Conservation (phyloP, 2,797 vertebrate genomes). For the Heliangelus exortis region DNA sequence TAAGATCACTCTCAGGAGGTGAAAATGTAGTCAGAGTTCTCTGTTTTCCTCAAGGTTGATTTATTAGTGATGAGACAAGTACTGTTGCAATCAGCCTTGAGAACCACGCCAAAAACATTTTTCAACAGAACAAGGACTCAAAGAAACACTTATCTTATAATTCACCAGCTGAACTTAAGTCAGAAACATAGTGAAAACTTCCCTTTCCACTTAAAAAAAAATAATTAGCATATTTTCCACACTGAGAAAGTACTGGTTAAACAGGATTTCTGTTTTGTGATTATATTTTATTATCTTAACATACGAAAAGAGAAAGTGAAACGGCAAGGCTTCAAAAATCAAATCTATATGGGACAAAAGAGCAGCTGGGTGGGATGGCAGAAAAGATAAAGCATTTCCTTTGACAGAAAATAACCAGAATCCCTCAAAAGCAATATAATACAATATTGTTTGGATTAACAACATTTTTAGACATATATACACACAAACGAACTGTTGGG, state of each 20-base stretch:
- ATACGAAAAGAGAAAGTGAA: not conserved
- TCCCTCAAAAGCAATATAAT: not conserved
- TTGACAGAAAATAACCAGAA: not conserved
- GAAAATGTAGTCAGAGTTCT: not conserved
- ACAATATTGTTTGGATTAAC: not conserved
- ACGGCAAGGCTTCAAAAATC: not conserved
- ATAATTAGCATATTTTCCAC: not conserved
- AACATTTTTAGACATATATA: not conserved
- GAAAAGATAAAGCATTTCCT: constrained; percentile 1
- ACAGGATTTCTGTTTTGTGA: not conserved
- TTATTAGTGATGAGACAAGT: not conserved
- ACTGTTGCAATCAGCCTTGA: not conserved
- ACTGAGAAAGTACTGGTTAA: not conserved
- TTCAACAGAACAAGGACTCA: not conserved
- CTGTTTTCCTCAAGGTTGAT: not conserved
- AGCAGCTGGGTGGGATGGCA: not conserved
- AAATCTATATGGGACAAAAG: not conserved
- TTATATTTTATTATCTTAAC: not conserved
- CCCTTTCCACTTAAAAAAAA: not conserved
- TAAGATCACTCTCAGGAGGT: not conserved
- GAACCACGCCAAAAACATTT: not conserved
- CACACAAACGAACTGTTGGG: not conserved
- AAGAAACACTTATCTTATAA: not conserved
- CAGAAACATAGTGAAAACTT: not conserved
- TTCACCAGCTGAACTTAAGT: not conserved